These are phyloP conservation scores for Neuroscelio doddi DNA, from an alignment of 2,888 invertebrate genomes.

Conservation along the genomic window DNA sequence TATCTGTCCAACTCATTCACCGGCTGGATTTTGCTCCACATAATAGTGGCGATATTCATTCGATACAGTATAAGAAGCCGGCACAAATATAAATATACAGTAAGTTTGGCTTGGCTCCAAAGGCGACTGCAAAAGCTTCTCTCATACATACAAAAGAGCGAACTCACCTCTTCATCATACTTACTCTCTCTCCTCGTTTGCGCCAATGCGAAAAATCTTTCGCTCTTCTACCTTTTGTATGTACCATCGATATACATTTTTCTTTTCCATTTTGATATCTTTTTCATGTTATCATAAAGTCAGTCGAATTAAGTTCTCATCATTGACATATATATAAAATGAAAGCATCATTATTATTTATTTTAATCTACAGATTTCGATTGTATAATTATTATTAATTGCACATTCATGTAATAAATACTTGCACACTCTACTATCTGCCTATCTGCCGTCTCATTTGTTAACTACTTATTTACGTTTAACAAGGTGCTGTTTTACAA, in stretches of 20 bases:
- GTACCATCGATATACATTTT: slow-evolving; percentile 12
- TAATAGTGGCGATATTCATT: slow-evolving; percentile 22
- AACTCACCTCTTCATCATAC: slow-evolving; percentile 23
- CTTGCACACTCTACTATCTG: too few relatives aligned
- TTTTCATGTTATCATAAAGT: slow-evolving; percentile 1
- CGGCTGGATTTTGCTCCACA: slow-evolving; percentile 6
- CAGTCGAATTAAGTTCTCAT: not conserved
- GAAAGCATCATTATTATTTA: too few relatives aligned
- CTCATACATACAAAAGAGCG: slow-evolving; percentile 22
- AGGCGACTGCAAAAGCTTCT: slow-evolving; percentile 30
- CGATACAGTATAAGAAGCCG: slow-evolving; percentile 21
- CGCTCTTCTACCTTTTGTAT: slow-evolving; percentile 6
- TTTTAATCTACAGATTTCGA: too few relatives aligned
- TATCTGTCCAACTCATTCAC: too few relatives aligned
- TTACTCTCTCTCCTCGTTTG: slow-evolving; percentile 20
- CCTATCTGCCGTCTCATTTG: too few relatives aligned
- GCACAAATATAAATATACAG: slow-evolving; percentile 18
- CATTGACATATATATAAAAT: too few relatives aligned
- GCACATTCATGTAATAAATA: too few relatives aligned
- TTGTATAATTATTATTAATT: too few relatives aligned
- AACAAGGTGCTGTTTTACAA: too few relatives aligned
- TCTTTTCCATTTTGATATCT: slow-evolving; percentile 11
- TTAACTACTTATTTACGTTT: too few relatives aligned
- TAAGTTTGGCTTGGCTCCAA: slow-evolving; percentile 29
- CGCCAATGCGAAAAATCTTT: slow-evolving; percentile 33